Percentiles rank a stretch among this genome's conserved stretches.
Evolutionary conservation across 2,113 vertebrate genomes (phyloP).

Genomic region (Apodemus sylvaticus): DNA sequence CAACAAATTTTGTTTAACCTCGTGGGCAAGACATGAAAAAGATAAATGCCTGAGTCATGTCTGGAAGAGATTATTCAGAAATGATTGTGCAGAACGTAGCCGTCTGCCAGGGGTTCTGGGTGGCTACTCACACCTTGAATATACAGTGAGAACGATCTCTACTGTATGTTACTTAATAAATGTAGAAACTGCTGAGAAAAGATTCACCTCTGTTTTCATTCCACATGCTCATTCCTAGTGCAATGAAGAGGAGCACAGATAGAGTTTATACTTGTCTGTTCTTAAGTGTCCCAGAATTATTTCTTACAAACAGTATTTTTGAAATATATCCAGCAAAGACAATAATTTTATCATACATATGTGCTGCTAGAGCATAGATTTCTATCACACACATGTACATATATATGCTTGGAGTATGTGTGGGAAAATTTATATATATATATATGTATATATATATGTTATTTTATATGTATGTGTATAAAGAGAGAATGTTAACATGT

Average conservation of each 20-base stretch:
- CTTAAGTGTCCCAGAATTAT: neutral
- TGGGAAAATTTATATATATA: neutral
- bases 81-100: neutral
- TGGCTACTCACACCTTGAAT: neutral
- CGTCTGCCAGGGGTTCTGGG: neutral
- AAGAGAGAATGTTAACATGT: neutral
- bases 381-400: neutral
- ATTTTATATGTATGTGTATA: neutral
- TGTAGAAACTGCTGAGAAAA: neutral
- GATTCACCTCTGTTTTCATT: neutral
- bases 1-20: slow-evolving; percentile 82
- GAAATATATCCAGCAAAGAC: neutral
- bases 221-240: neutral
- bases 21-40: slow-evolving; percentile 91
- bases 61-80: slow-evolving; percentile 88
- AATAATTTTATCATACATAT: neutral
- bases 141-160: neutral
- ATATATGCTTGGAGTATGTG: neutral
- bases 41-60: slow-evolving; percentile 88
- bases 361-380: neutral
- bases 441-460: neutral
- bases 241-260: neutral
- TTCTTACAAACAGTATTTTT: neutral
- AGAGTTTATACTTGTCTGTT: neutral
- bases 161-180: neutral